A percentile compares a stretch with the other conserved stretches of the same genome.
phyloP scores from a whole-genome alignment of 2,888 invertebrate species.

The Megalurothrips usitatus region DNA sequence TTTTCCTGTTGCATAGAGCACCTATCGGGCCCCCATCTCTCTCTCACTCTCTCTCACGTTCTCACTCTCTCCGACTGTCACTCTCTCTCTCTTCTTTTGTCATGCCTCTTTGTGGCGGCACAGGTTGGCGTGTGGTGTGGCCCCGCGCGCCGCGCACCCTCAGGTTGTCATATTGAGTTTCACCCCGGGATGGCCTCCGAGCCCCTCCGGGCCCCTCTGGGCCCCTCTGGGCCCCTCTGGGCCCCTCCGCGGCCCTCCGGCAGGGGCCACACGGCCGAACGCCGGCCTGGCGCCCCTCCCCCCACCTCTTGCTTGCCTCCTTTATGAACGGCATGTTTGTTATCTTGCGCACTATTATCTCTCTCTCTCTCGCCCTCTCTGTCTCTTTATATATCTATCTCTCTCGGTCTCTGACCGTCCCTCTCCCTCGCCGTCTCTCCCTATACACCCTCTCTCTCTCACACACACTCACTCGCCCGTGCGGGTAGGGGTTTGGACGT shows the following conservation, averaged over 20 bases:
- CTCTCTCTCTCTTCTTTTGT: neutral
- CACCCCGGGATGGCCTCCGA: neutral
- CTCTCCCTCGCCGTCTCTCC: neutral
- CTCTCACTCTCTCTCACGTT: neutral
- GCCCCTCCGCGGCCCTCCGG: too few species aligned
- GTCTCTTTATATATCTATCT: neutral
- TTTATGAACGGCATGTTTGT: too few species aligned
- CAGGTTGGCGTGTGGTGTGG: neutral
- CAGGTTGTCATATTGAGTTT: conserved; percentile 5
- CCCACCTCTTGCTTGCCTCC: too few species aligned
- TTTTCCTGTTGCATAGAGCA: neutral
- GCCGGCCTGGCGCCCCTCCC: too few species aligned
- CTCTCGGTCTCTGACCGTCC: neutral
- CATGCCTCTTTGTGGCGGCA: neutral
- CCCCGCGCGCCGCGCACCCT: neutral
- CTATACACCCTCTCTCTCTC: neutral
- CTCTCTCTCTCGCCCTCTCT: neutral
- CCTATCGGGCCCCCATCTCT: neutral
- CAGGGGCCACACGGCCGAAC: too few species aligned
- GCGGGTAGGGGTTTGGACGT: too few species aligned
- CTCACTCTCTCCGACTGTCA: neutral
- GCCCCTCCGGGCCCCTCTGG: neutral
- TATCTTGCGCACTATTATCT: neutral
- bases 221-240: neutral
- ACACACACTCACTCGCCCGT: too few species aligned